Evolutionary conservation across 2,888 invertebrate species (phyloP).

Genomic region (Lydus trimaculatus): DNA sequence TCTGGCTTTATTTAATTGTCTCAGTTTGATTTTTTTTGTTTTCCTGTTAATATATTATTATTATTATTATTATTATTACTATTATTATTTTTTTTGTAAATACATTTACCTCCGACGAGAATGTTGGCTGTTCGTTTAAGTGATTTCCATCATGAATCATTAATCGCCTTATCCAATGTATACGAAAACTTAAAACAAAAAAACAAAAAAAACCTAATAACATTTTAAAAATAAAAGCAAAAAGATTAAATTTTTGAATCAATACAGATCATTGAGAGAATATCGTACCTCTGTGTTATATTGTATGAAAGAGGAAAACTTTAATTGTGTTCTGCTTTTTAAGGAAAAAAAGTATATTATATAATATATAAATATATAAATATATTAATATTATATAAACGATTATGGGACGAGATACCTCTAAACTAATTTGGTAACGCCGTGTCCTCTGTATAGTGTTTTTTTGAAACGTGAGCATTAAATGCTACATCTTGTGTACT

Average conservation of each 20-base stretch:
- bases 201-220: constrained; percentile 48
- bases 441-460: constrained; percentile 64
- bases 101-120: constrained; percentile 60
- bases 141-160: constrained; percentile 63
- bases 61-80: constrained; percentile 7
- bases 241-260: constrained; percentile 34
- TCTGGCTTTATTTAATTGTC: not conserved
- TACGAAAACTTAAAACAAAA: constrained; percentile 63
- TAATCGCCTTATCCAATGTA: constrained; percentile 75
- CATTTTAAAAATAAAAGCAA: constrained; percentile 20
- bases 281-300: constrained; percentile 62
- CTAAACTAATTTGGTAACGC: constrained; percentile 62
- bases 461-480: constrained; percentile 64
- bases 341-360: constrained; percentile 54
- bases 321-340: constrained; percentile 63
- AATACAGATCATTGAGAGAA: constrained; percentile 56
- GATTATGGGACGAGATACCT: constrained; percentile 61
- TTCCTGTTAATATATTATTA: constrained; percentile 5
- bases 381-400: constrained; percentile 57
- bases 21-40: not conserved
- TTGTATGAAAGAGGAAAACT: constrained; percentile 55
- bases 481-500: constrained; percentile 64
- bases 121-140: constrained; percentile 63
- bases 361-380: constrained; percentile 26
- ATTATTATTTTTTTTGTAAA: constrained; percentile 44